These are phyloP conservation scores for Python bivittatus DNA, from an alignment of 2,113 vertebrate genomes.

Conservation along the genomic window DNA sequence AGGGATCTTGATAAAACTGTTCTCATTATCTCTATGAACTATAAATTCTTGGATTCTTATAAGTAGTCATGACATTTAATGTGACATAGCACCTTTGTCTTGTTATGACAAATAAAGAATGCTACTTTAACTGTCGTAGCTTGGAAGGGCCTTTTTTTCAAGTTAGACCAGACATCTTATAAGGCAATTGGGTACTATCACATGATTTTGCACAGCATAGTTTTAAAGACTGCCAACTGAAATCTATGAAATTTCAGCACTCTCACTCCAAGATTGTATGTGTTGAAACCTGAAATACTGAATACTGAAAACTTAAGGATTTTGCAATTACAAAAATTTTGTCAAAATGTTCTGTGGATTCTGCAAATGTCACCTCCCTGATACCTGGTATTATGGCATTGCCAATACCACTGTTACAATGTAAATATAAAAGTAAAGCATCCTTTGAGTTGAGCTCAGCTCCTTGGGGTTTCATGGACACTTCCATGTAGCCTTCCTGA, in stretches of 20 bases:
- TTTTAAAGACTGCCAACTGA: too few species aligned
- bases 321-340: not conserved
- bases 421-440: not conserved
- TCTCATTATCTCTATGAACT: not conserved
- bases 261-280: not conserved
- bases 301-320: not conserved
- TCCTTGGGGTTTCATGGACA: not conserved
- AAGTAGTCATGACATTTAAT: not conserved
- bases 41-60: not conserved
- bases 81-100: not conserved
- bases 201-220: not conserved
- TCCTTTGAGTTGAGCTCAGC: not conserved
- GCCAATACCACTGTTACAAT: not conserved
- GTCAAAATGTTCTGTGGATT: not conserved
- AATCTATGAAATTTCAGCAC: not conserved
- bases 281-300: not conserved
- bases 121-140: too few species aligned
- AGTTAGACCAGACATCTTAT: not conserved
- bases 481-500: not conserved
- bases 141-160: not conserved
- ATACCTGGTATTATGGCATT: not conserved
- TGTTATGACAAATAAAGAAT: not conserved
- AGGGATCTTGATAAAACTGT: not conserved
- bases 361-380: not conserved
- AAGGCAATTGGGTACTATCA: not conserved